A percentile compares a stretch with the other conserved stretches of the same genome.
Conservation (phyloP, 2,797 vertebrate species). For the Cuculus canorus region DNA sequence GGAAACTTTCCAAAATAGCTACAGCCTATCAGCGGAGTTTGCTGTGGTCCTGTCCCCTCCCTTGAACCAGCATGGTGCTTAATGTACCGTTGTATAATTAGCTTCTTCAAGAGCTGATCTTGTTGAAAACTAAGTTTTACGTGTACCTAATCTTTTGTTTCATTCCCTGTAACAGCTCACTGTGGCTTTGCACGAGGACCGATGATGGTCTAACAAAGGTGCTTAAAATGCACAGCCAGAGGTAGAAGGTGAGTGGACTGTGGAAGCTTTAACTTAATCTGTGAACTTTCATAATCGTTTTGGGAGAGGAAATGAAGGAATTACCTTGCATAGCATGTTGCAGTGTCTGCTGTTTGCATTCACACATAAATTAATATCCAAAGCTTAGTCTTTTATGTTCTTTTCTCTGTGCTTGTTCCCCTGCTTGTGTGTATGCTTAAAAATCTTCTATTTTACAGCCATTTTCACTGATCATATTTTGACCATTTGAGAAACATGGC, state of each 20-base stretch:
- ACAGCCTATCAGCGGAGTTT: rapidly evolving
- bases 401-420: neutral
- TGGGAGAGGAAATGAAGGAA: neutral
- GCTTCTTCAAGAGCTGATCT: neutral
- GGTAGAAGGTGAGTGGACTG: neutral
- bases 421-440: neutral
- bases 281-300: neutral
- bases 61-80: neutral
- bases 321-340: neutral
- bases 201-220: neutral
- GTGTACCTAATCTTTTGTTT: neutral
- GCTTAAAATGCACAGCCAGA: neutral
- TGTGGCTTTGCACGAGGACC: neutral
- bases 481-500: neutral
- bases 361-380: neutral
- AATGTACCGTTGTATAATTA: neutral
- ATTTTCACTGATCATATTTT: neutral
- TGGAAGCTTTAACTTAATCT: neutral
- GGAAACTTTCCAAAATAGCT: neutral
- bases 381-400: neutral
- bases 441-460: neutral
- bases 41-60: neutral
- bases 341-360: neutral
- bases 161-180: neutral
- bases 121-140: neutral